Conservation (phyloP, 2,888 invertebrate species). For the Strigamia transsilvanica region DNA sequence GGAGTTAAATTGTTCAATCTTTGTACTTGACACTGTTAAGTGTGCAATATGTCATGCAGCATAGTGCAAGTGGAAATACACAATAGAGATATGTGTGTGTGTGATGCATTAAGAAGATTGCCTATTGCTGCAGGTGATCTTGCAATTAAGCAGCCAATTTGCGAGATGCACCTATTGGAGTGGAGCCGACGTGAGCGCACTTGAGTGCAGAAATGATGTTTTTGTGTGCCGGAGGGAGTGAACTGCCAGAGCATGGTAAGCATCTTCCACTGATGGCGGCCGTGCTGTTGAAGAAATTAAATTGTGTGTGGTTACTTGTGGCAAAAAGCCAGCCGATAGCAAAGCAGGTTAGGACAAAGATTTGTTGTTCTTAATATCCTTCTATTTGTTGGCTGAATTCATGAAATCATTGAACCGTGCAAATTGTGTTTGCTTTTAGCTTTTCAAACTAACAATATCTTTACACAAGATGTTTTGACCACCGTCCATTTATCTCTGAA, state of each 20-base stretch:
- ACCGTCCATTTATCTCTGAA: background rate
- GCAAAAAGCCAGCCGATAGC: conserved; percentile 52
- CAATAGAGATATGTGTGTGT: conserved; percentile 28
- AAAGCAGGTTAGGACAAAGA: conserved; percentile 54
- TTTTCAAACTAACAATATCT: conserved; percentile 13
- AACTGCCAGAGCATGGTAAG: conserved; percentile 44
- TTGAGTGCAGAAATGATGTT: conserved; percentile 30
- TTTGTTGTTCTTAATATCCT: conserved; percentile 54
- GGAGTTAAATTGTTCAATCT: conserved; percentile 22
- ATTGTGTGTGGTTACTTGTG: conserved; percentile 53
- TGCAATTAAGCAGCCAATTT: conserved; percentile 49
- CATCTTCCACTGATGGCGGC: conserved; percentile 37
- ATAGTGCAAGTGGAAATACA: conserved; percentile 16
- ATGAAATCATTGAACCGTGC: conserved; percentile 52
- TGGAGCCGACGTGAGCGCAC: conserved; percentile 26
- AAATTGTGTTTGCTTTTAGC: conserved; percentile 46
- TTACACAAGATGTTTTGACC: conserved; percentile 8
- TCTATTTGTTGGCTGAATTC: conserved; percentile 54
- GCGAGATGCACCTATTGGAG: conserved; percentile 40
- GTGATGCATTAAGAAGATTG: conserved; percentile 48
- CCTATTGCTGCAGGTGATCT: conserved; percentile 50
- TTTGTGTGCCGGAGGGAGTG: conserved; percentile 26
- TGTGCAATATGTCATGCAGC: background rate
- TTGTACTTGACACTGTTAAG: background rate
- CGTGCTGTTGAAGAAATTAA: conserved; percentile 51